Percentiles rank a stretch among this genome's conserved stretches.
Conservation (phyloP, 2,888 invertebrate species). For the Perizoma affinitatum region DNA sequence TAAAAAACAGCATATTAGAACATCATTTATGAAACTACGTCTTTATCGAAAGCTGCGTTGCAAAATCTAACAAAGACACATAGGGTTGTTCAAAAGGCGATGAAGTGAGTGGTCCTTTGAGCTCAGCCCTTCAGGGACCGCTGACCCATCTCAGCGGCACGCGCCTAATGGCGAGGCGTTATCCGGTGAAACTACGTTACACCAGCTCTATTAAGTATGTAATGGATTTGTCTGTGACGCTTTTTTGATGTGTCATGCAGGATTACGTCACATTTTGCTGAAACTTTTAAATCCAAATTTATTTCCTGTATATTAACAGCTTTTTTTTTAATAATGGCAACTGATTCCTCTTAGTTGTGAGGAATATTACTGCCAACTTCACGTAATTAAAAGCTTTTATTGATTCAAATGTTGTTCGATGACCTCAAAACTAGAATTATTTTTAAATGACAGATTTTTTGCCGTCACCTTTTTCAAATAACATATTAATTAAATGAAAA, state of each 20-base stretch:
- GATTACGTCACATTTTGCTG: too few species aligned
- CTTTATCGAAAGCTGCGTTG: slow-evolving; percentile 8
- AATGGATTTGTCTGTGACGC: slow-evolving; percentile 38
- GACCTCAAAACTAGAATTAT: too few species aligned
- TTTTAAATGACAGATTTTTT: too few species aligned
- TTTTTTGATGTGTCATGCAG: background rate
- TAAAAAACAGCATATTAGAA: background rate
- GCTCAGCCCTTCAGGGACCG: slow-evolving; percentile 50
- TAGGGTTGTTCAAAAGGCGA: slow-evolving; percentile 58
- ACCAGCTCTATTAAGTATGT: slow-evolving; percentile 37
- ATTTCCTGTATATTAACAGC: too few species aligned
- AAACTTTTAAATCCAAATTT: too few species aligned
- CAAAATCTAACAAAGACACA: slow-evolving; percentile 25
- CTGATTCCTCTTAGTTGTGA: too few species aligned
- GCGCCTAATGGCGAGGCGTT: slow-evolving; percentile 69
- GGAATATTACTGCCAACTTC: too few species aligned
- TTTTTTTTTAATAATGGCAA: too few species aligned
- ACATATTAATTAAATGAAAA: too few species aligned
- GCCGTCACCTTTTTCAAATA: too few species aligned
- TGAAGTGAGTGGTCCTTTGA: slow-evolving; percentile 65
- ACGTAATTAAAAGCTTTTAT: too few species aligned
- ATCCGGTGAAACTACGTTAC: slow-evolving; percentile 44
- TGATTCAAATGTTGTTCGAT: too few species aligned
- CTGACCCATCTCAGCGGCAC: slow-evolving; percentile 68
- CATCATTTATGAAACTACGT: slow-evolving; percentile 4